Percentiles rank a stretch among this genome's conserved stretches.
Conservation (phyloP, 2,888 invertebrate species). For the Podotricha telesiphe region DNA sequence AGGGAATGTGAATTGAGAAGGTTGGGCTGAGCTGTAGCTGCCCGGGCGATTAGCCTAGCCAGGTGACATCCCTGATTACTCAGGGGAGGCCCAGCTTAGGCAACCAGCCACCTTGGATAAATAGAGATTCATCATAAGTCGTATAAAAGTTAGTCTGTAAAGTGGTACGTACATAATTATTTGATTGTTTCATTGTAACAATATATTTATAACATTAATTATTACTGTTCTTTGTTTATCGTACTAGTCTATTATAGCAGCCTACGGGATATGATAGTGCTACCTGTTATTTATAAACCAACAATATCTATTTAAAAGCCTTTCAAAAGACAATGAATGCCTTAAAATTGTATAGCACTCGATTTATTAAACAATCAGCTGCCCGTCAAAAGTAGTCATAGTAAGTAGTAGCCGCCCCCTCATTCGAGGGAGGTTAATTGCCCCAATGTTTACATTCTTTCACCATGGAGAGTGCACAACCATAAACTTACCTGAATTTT, state of each 20-base stretch:
- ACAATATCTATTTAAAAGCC: not conserved
- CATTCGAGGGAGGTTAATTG: constrained; percentile 46
- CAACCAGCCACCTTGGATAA: too few relatives aligned
- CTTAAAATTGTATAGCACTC: constrained; percentile 22
- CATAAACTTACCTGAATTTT: constrained; percentile 40
- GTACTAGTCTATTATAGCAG: not conserved
- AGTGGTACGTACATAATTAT: not conserved
- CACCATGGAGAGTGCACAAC: constrained; percentile 73
- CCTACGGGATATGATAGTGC: not conserved
- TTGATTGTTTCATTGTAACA: not conserved
- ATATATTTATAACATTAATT: not conserved
- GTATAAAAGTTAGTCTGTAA: too few relatives aligned
- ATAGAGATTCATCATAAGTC: too few relatives aligned
- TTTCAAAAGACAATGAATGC: constrained; percentile 17
- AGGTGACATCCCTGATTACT: too few relatives aligned
- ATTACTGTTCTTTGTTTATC: not conserved
- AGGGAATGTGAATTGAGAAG: too few relatives aligned
- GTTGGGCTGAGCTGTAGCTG: too few relatives aligned
- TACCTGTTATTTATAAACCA: constrained; percentile 3
- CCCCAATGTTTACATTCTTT: constrained; percentile 70
- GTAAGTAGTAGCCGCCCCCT: constrained; percentile 35
- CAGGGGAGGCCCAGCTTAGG: too few relatives aligned
- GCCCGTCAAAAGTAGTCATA: constrained; percentile 34
- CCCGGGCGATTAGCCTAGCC: too few relatives aligned
- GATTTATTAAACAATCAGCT: constrained; percentile 28